phyloP scores from a whole-genome alignment of 2,888 invertebrate genomes.

The Argynnis bischoffii region DNA sequence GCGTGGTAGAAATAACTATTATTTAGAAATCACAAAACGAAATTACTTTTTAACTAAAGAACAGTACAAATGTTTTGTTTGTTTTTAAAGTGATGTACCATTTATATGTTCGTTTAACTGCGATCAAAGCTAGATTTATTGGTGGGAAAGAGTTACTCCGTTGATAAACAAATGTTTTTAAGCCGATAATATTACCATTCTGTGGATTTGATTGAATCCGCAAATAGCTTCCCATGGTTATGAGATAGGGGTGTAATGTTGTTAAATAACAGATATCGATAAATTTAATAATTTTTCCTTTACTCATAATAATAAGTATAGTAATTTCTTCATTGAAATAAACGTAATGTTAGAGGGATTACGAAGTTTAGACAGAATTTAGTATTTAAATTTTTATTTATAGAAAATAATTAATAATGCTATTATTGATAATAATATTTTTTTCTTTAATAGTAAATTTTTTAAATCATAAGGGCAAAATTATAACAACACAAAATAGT shows the following conservation, averaged over 20 bases:
- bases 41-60: constrained; percentile 43
- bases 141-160: constrained; percentile 38
- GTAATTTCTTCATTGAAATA: not conserved
- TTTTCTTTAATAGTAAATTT: no score
- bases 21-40: constrained; percentile 40
- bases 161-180: constrained; percentile 56
- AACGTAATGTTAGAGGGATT: no score
- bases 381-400: no score
- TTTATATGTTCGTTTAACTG: constrained; percentile 30
- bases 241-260: constrained; percentile 48
- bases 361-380: no score
- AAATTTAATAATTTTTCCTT: not conserved
- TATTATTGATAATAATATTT: no score
- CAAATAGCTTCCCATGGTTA: constrained; percentile 76
- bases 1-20: constrained; percentile 46
- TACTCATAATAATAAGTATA: not conserved
- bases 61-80: constrained; percentile 21
- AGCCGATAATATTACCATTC: constrained; percentile 69
- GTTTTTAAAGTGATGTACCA: constrained; percentile 23
- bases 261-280: constrained; percentile 38
- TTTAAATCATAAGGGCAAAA: no score
- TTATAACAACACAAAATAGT: no score
- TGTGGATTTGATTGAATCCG: constrained; percentile 77
- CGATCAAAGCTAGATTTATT: constrained; percentile 39
- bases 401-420: no score